Conservation (phyloP, 2,797 vertebrate species). For the Coregonus ussuriensis region DNA sequence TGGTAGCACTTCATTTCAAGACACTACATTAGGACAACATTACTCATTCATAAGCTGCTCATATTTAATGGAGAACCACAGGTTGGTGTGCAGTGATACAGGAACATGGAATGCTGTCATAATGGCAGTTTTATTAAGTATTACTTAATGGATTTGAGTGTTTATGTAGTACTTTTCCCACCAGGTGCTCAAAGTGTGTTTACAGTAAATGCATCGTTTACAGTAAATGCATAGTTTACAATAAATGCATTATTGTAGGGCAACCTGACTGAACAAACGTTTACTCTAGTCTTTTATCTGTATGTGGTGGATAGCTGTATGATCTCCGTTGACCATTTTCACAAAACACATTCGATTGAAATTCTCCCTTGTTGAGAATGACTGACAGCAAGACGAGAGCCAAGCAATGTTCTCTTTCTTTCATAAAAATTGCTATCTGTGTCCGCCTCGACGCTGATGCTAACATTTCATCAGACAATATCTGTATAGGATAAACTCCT, state of each 20-base stretch:
- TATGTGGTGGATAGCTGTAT: background rate
- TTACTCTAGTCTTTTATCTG: background rate
- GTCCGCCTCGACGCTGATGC: background rate
- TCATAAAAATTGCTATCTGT: conserved; percentile 6
- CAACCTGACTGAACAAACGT: background rate
- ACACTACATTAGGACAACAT: background rate
- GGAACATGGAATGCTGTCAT: too few species aligned
- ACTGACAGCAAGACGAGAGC: too few species aligned
- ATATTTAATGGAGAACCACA: too few species aligned
- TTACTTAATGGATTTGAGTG: too few species aligned
- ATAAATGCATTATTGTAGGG: background rate
- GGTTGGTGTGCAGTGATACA: too few species aligned
- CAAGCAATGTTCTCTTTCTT: background rate
- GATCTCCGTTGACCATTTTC: background rate
- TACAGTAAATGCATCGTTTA: too few species aligned
- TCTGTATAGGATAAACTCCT: conserved; percentile 30
- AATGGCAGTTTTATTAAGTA: too few species aligned
- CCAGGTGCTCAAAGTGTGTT: too few species aligned
- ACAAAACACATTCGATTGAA: background rate
- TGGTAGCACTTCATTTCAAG: background rate
- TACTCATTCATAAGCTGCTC: background rate
- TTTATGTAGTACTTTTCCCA: too few species aligned
- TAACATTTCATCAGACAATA: conserved; percentile 13
- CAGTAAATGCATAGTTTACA: background rate
- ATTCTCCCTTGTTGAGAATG: too few species aligned